Conservation (phyloP, 2,113 vertebrate genomes). For the Cygnus atratus region DNA sequence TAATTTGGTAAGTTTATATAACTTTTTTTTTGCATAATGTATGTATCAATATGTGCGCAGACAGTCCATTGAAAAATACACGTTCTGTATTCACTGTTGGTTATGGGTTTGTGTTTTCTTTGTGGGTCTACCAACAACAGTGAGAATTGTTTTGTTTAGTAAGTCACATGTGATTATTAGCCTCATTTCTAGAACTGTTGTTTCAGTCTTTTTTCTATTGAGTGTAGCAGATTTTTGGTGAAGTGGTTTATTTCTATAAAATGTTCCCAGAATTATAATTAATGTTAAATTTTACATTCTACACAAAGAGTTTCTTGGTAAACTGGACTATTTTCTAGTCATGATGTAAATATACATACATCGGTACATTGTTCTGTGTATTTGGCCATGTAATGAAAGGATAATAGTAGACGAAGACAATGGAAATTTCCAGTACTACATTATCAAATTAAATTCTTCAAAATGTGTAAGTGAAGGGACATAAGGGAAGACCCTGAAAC, state of each 20-base stretch:
- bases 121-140: background rate
- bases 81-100: background rate
- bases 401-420: background rate
- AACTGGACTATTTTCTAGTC: background rate
- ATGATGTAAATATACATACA: background rate
- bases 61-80: background rate
- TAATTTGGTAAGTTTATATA: conserved; percentile 85
- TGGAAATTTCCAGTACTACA: background rate
- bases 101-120: background rate
- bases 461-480: background rate
- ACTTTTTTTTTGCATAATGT: background rate
- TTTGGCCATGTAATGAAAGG: background rate
- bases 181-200: background rate
- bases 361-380: background rate
- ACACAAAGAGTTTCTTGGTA: background rate
- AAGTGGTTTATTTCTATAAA: background rate
- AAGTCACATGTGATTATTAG: background rate
- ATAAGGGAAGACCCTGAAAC: background rate
- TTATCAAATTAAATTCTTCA: background rate
- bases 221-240: background rate
- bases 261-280: background rate
- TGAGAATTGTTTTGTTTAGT: background rate
- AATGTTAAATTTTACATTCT: background rate
- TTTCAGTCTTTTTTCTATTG: background rate
- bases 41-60: background rate